Evolutionary conservation across 2,888 invertebrate species (phyloP), one percentile per base, ranked within the genome.

Genomic region (Mesorhabditis sp.): DNA sequence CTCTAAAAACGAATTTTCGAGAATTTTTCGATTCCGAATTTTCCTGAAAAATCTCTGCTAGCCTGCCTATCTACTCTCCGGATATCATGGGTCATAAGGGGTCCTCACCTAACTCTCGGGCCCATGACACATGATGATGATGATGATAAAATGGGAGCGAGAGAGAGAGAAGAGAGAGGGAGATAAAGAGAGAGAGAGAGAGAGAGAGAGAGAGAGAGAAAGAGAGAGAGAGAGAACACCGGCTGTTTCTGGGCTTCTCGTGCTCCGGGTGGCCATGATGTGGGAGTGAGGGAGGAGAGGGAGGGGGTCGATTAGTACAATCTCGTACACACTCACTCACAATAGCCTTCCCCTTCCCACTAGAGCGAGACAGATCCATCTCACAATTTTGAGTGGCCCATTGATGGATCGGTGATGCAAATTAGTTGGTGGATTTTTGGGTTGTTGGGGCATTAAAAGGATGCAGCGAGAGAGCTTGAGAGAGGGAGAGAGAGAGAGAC

Each of bases 121-220:
- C 68, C 10, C 68, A 67, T 4, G 71, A 69, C 45, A 69, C 71
- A 69, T 71, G 69, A 61, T 68, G 44, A 69, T 71, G 69, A 61
- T 68, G 44, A 66, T 66, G 63, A 67, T 5, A 43, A 67, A 58
- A 28, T 28, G 28, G 28, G 28, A 28, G 28, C 1, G 28, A 28
- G 28, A 28, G 28, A 28, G 28, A 28, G 28, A 45, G 50, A 65
- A 28, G 28, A 45, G 50, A 65, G 41, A 70, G 64, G 15, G 62
- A 67, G 64, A n/a, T 13, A 45, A 62, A 63, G 58, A 67, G 62
- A 43, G 44, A 66, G 45, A 69, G 70, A 70, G 67, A 70, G 28
- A 28, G 28, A 28, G 28, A 28, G 28, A 28, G 28, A 61, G 62
- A 58, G 62, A 45, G 50, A 65, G 41, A 70, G 64, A 41, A 45